phyloP scores from a whole-genome alignment of 2,113 vertebrate species.

The Stigmatopora argus region DNA sequence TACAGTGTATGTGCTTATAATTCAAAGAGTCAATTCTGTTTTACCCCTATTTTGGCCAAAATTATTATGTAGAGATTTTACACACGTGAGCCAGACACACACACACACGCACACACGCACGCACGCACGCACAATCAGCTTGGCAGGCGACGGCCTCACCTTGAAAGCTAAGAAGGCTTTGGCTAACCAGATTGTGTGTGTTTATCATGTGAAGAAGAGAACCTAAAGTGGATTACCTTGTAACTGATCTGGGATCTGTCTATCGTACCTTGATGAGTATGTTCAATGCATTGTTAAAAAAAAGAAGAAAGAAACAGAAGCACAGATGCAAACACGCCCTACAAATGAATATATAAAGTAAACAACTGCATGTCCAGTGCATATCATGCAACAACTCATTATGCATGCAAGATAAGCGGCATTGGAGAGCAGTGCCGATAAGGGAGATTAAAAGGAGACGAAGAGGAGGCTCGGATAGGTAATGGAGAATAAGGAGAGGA shows the following conservation, averaged over 20 bases:
- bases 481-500: background rate
- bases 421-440: background rate
- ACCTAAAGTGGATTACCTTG: conserved; percentile 52
- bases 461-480: background rate
- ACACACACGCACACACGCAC: too few relatives aligned
- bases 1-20: too few relatives aligned
- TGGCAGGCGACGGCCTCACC: conserved; percentile 44
- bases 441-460: background rate
- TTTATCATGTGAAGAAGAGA: conserved; percentile 51
- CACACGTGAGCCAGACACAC: background rate
- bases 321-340: background rate
- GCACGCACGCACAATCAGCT: conserved; percentile 20
- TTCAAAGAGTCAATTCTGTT: too few relatives aligned
- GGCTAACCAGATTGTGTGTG: conserved; percentile 68
- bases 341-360: background rate
- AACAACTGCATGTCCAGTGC: background rate
- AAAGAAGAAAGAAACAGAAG: background rate
- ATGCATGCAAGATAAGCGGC: background rate
- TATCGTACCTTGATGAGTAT: conserved; percentile 25
- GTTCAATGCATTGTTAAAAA: conserved; percentile 17
- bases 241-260: conserved; percentile 39
- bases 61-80: background rate
- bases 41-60: too few relatives aligned
- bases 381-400: background rate
- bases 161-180: conserved; percentile 64